Conservation (phyloP, 2,888 invertebrate species). For the Gasteruption jaculator region DNA sequence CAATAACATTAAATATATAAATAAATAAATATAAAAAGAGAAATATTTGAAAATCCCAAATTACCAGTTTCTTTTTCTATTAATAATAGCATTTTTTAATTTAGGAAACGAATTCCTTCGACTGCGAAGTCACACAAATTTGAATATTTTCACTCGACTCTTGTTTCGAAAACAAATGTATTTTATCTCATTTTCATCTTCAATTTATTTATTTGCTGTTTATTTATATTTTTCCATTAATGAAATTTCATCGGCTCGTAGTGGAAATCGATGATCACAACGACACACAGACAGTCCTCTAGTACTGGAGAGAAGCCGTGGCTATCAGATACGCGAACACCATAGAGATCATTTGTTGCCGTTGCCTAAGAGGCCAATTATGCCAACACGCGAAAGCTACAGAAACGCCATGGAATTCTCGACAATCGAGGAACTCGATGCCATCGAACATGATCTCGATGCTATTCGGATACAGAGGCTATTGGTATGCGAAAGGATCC, state of each 20-base stretch:
- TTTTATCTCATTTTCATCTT: too few species aligned
- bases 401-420: slow-evolving; percentile 71
- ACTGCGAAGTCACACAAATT: too few species aligned
- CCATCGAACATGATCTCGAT: slow-evolving; percentile 75
- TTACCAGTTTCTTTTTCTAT: too few species aligned
- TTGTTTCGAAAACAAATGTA: too few species aligned
- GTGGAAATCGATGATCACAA: slow-evolving; percentile 73
- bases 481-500: slow-evolving; percentile 80
- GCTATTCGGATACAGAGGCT: slow-evolving; percentile 82
- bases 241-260: slow-evolving; percentile 18
- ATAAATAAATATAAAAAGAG: too few species aligned
- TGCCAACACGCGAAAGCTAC: slow-evolving; percentile 62
- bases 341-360: slow-evolving; percentile 33
- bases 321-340: slow-evolving; percentile 54
- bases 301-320: slow-evolving; percentile 78
- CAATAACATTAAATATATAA: too few species aligned
- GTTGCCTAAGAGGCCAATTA: slow-evolving; percentile 55
- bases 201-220: background rate
- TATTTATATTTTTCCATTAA: slow-evolving; percentile 2
- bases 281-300: slow-evolving; percentile 66
- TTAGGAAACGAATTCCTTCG: too few species aligned
- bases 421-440: slow-evolving; percentile 66
- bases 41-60: too few species aligned
- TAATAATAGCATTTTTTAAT: too few species aligned
- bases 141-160: too few species aligned